These are phyloP conservation scores for Glossosoma conforme DNA, from an alignment of 1,140 invertebrate species.

Conservation along the genomic window DNA sequence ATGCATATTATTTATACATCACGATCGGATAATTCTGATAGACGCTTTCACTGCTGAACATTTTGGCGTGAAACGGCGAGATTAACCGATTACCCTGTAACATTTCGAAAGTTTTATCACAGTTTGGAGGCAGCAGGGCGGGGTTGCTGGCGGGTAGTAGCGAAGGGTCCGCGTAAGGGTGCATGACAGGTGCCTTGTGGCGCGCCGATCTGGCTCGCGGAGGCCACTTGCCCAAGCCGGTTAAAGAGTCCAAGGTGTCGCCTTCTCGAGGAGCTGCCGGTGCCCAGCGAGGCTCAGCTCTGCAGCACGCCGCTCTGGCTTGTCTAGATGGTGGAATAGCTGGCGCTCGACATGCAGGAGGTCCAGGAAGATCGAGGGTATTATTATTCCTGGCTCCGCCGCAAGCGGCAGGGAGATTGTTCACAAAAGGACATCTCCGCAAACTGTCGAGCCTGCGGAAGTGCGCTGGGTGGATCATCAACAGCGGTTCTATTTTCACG, in stretches of 20 bases:
- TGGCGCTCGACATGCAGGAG: neutral
- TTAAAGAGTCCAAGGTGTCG: constrained; percentile 28
- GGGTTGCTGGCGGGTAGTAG: constrained; percentile 10
- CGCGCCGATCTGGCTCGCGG: constrained; percentile 10
- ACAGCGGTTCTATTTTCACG: constrained; percentile 66
- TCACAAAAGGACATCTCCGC: constrained; percentile 63
- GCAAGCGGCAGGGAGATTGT: constrained; percentile 28
- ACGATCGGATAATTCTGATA: constrained; percentile 31
- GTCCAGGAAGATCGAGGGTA: constrained; percentile 19
- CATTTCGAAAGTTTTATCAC: constrained; percentile 32
- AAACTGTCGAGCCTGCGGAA: constrained; percentile 74
- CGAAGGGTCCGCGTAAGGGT: constrained; percentile 24
- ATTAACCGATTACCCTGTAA: constrained; percentile 32
- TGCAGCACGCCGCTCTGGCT: constrained; percentile 1
- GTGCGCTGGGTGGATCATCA: constrained; percentile 83
- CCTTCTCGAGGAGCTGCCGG: constrained; percentile 26
- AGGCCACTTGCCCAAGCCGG: constrained; percentile 22
- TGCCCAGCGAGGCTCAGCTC: neutral
- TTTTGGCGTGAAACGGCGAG: constrained; percentile 31
- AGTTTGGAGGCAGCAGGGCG: constrained; percentile 21
- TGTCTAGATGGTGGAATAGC: neutral
- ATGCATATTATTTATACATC: constrained; percentile 28
- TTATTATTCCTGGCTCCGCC: constrained; percentile 1
- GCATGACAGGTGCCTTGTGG: constrained; percentile 17
- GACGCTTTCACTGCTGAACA: constrained; percentile 28